Evolutionary conservation across 2,113 vertebrate genomes (phyloP).

Genomic region (Otus sunia): DNA sequence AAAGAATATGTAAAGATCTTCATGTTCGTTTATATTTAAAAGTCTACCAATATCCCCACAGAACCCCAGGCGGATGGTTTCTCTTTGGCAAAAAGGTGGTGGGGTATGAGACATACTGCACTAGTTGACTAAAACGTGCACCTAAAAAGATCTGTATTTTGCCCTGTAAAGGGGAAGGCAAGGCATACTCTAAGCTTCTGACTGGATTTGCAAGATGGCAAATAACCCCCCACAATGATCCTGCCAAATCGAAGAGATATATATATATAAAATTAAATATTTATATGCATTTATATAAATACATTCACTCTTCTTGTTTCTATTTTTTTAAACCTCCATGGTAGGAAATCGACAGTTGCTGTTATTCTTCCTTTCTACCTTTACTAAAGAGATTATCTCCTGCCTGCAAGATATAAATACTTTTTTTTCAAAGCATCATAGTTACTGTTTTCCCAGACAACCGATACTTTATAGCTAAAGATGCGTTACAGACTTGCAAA

Average conservation of each 20-base stretch:
- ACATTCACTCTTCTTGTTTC: neutral
- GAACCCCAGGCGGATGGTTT: neutral
- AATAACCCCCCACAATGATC: neutral
- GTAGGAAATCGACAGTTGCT: neutral
- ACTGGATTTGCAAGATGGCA: neutral
- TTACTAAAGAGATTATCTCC: neutral
- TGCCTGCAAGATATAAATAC: neutral
- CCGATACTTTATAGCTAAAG: neutral
- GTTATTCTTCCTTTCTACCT: neutral
- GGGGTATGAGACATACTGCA: fast-evolving
- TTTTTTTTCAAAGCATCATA: neutral
- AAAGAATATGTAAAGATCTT: neutral
- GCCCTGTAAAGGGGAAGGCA: neutral
- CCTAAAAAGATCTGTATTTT: neutral
- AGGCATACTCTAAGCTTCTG: neutral
- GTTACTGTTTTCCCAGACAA: neutral
- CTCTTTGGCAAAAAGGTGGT: neutral
- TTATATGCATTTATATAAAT: neutral
- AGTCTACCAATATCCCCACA: fast-evolving
- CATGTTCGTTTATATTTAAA: neutral
- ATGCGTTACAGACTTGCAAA: too few species aligned
- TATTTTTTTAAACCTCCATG: neutral
- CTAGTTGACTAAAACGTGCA: neutral
- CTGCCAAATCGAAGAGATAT: neutral
- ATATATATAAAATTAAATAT: neutral